Evolutionary conservation across 2,888 invertebrate genomes (phyloP).

Genomic region (Agonopterix alstromeriana): DNA sequence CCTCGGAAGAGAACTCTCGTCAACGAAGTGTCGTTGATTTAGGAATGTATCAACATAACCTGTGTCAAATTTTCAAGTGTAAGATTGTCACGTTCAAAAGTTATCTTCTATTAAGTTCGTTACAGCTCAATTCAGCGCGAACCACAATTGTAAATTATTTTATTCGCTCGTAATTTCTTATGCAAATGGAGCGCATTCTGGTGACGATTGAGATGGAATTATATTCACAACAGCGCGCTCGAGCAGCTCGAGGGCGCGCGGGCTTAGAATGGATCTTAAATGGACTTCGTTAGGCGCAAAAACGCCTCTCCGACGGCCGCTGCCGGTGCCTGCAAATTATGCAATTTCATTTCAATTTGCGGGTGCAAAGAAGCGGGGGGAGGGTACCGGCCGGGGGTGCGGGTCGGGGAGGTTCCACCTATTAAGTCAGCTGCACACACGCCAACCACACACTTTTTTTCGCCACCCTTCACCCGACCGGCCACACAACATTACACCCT

Average conservation of each 20-base stretch:
- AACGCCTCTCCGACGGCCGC: slow-evolving; percentile 25
- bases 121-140: no score
- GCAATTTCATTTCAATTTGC: slow-evolving; percentile 70
- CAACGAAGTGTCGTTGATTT: no score
- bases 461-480: slow-evolving; percentile 35
- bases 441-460: slow-evolving; percentile 52
- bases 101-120: no score
- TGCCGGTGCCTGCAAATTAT: slow-evolving; percentile 46
- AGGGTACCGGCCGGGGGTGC: no score
- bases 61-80: no score
- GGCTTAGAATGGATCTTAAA: slow-evolving; percentile 24
- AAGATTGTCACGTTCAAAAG: no score
- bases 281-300: slow-evolving; percentile 61
- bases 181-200: slow-evolving; percentile 5
- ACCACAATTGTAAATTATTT: no score
- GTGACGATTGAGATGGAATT: slow-evolving; percentile 4
- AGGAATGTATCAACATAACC: no score
- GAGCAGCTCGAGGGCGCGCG: slow-evolving; percentile 4
- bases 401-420: slow-evolving; percentile 26
- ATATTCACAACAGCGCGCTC: slow-evolving; percentile 17
- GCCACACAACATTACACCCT: slow-evolving; percentile 43
- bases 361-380: slow-evolving; percentile 34
- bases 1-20: no score
- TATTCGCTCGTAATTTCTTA: background rate
- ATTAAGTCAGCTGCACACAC: slow-evolving; percentile 59